These are phyloP conservation scores for Drosophila littoralis DNA, from an alignment of 1,140 invertebrate genomes.

Conservation along the genomic window DNA sequence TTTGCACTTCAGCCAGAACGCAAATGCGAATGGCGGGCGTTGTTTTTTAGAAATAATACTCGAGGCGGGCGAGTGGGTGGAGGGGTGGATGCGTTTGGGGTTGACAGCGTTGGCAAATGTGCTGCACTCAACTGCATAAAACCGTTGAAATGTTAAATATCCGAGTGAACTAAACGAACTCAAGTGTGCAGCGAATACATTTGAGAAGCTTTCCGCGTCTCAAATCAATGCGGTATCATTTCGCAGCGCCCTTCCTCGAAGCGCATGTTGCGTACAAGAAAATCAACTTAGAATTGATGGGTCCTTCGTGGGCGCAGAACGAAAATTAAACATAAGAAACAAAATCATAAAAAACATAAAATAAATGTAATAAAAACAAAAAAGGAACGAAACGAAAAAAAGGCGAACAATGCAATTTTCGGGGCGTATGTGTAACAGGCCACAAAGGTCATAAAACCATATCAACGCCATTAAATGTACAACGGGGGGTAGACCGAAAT, in stretches of 20 bases:
- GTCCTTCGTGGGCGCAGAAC: conserved; percentile 64
- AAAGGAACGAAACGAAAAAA: conserved; percentile 44
- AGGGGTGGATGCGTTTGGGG: not conserved
- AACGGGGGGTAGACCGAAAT: conserved; percentile 56
- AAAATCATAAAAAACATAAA: conserved; percentile 81
- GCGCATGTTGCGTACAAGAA: conserved; percentile 58
- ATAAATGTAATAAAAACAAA: conserved; percentile 76
- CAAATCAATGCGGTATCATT: conserved; percentile 15
- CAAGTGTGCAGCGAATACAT: conserved; percentile 10
- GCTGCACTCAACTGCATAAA: conserved; percentile 22
- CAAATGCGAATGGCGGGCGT: conserved; percentile 30
- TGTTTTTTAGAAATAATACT: conserved; percentile 41
- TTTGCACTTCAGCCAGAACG: conserved; percentile 64
- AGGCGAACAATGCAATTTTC: conserved; percentile 80
- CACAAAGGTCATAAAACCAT: conserved; percentile 83
- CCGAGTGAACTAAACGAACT: conserved; percentile 8
- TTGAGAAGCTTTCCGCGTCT: conserved; percentile 3
- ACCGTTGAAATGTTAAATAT: conserved; percentile 42
- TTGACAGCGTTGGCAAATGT: conserved; percentile 39
- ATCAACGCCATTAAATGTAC: conserved; percentile 83
- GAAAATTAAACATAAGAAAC: conserved; percentile 71
- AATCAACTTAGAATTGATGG: conserved; percentile 82
- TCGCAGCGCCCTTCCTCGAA: not conserved
- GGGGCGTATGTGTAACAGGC: conserved; percentile 81
- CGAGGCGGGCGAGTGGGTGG: not conserved